These are phyloP conservation scores for Pavo muticus DNA, from an alignment of 2,113 vertebrate genomes.

Conservation along the genomic window DNA sequence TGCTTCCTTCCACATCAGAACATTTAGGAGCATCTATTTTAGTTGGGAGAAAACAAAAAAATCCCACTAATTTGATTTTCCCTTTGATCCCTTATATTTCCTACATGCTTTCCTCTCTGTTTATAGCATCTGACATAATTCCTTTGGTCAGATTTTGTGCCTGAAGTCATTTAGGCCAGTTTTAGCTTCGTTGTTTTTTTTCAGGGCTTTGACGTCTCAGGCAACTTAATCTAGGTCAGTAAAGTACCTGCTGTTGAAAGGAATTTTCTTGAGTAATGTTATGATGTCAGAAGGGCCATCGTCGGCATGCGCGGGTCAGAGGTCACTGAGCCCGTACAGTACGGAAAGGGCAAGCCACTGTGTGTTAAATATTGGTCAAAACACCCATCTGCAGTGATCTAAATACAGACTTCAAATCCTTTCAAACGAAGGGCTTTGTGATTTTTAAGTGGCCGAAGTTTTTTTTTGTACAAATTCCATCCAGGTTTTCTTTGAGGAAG, in stretches of 20 bases:
- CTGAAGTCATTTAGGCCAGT: slow-evolving; percentile 66
- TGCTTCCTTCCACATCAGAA: slow-evolving; percentile 36
- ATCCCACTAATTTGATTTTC: slow-evolving; percentile 22
- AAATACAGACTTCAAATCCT: background rate
- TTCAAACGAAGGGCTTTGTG: background rate
- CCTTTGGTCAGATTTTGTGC: slow-evolving; percentile 68
- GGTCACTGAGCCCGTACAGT: slow-evolving; percentile 16
- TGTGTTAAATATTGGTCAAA: background rate
- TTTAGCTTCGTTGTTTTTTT: slow-evolving; percentile 32
- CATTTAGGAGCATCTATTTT: slow-evolving; percentile 39
- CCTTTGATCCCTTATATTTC: slow-evolving; percentile 38
- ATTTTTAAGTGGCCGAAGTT: background rate
- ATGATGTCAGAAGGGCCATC: slow-evolving; percentile 65
- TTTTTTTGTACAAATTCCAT: background rate
- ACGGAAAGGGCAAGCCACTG: background rate
- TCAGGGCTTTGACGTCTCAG: slow-evolving; percentile 67
- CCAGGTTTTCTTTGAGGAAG: background rate
- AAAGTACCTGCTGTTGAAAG: slow-evolving; percentile 72
- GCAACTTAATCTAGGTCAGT: slow-evolving; percentile 73
- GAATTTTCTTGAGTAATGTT: slow-evolving; percentile 75
- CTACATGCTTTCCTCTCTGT: slow-evolving; percentile 47
- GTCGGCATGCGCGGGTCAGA: slow-evolving; percentile 27
- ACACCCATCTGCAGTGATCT: background rate
- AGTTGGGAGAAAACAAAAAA: slow-evolving; percentile 21
- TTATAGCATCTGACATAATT: slow-evolving; percentile 68